Evolutionary conservation across 2,797 vertebrate species (phyloP).

Genomic region (Ambastaia sidthimunki): DNA sequence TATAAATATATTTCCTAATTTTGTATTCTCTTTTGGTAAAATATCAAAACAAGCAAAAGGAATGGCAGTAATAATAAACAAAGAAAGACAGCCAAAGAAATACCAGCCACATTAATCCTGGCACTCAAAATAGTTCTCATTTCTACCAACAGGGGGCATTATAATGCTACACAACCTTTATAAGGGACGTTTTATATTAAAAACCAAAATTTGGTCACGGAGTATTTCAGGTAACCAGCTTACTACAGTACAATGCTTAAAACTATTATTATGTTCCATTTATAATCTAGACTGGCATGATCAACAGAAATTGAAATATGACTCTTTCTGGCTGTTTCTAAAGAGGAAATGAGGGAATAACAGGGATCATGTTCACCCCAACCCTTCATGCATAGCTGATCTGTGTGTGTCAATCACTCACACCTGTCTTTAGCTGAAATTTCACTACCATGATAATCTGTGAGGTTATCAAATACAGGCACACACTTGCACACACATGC

Average conservation of each 20-base stretch:
- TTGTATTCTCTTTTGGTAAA: too few relatives aligned
- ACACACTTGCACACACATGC: neutral
- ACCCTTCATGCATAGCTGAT: neutral
- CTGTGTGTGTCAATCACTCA: neutral
- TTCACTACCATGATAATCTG: conserved; percentile 21
- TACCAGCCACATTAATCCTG: neutral
- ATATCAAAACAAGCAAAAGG: too few relatives aligned
- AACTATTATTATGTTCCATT: too few relatives aligned
- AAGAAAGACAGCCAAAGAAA: too few relatives aligned
- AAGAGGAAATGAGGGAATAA: neutral
- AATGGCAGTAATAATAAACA: too few relatives aligned
- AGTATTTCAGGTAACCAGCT: neutral
- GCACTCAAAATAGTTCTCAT: neutral
- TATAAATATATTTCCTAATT: too few relatives aligned
- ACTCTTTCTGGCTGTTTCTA: too few relatives aligned
- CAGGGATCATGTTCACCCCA: neutral
- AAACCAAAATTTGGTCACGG: neutral
- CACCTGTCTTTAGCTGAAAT: conserved; percentile 15
- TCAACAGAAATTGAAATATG: too few relatives aligned
- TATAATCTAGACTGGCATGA: too few relatives aligned
- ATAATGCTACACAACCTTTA: neutral
- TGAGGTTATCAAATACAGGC: conserved; percentile 12
- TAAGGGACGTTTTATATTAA: neutral
- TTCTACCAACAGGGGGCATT: conserved; percentile 20
- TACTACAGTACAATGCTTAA: neutral